Evolutionary conservation across 2,888 invertebrate genomes (phyloP).

Genomic region (Pterobdella sp.): DNA sequence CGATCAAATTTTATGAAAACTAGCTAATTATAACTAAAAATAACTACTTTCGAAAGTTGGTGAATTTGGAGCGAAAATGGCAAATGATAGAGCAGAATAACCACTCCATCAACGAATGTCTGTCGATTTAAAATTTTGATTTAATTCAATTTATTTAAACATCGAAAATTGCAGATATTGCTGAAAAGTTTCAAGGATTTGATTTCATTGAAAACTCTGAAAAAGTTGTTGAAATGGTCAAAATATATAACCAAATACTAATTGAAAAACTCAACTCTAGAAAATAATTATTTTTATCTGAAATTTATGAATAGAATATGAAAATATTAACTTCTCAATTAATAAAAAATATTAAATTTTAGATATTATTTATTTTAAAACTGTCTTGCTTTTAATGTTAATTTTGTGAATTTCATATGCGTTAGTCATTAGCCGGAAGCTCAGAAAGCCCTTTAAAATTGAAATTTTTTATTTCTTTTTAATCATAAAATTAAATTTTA

Average conservation of each 20-base stretch:
- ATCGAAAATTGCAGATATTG: conserved; percentile 45
- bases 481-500: background rate
- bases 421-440: conserved; percentile 7
- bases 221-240: conserved; percentile 57
- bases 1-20: background rate
- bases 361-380: background rate
- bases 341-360: background rate
- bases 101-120: conserved; percentile 62
- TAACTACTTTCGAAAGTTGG: conserved; percentile 53
- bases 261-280: conserved; percentile 45
- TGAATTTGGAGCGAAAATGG: conserved; percentile 63
- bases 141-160: background rate
- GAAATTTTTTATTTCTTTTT: background rate
- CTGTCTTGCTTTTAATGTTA: background rate
- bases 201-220: conserved; percentile 62
- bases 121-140: conserved; percentile 45
- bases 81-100: conserved; percentile 64
- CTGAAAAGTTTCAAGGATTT: conserved; percentile 61
- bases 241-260: conserved; percentile 58
- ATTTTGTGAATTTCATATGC: background rate
- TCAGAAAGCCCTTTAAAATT: background rate
- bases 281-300: background rate
- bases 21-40: background rate
- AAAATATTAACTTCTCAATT: background rate
- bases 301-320: background rate